A percentile compares a stretch with the other conserved stretches of the same genome.
Evolutionary conservation across 2,888 invertebrate genomes (phyloP).

Genomic region (Andrena hattorfiana): DNA sequence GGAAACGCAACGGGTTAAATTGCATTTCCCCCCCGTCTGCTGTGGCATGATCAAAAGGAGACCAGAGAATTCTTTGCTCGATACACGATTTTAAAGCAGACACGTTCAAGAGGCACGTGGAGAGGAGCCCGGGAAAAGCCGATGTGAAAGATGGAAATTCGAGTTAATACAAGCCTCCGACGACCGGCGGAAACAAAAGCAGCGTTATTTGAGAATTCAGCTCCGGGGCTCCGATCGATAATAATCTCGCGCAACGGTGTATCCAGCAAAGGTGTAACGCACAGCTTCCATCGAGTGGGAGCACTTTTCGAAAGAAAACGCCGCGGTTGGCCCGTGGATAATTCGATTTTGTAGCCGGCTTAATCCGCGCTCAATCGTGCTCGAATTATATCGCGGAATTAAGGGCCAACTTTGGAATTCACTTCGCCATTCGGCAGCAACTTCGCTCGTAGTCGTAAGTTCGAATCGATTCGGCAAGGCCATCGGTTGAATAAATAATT

Average conservation of each 20-base stretch:
- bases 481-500: constrained; percentile 29
- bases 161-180: constrained; percentile 28
- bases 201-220: constrained; percentile 59
- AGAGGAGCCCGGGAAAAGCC: not conserved
- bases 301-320: constrained; percentile 14
- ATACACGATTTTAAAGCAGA: constrained; percentile 16
- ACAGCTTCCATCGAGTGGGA: constrained; percentile 19
- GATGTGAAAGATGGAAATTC: constrained; percentile 35
- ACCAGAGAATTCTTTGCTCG: not conserved
- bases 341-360: constrained; percentile 23
- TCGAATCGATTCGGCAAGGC: constrained; percentile 24
- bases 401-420: constrained; percentile 26
- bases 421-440: constrained; percentile 2
- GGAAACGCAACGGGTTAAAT: constrained; percentile 1
- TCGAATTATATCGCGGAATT: constrained; percentile 34
- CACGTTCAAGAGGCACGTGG: not conserved
- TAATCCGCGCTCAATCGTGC: constrained; percentile 32
- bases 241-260: constrained; percentile 60
- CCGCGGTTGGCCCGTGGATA: constrained; percentile 18
- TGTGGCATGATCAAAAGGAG: not conserved
- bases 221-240: constrained; percentile 56
- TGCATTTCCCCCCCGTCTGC: constrained; percentile 14
- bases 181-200: constrained; percentile 54
- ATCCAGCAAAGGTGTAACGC: constrained; percentile 29
- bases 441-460: not conserved